Conservation (phyloP, 2,797 vertebrate species). For the Alfaro cultratus region DNA sequence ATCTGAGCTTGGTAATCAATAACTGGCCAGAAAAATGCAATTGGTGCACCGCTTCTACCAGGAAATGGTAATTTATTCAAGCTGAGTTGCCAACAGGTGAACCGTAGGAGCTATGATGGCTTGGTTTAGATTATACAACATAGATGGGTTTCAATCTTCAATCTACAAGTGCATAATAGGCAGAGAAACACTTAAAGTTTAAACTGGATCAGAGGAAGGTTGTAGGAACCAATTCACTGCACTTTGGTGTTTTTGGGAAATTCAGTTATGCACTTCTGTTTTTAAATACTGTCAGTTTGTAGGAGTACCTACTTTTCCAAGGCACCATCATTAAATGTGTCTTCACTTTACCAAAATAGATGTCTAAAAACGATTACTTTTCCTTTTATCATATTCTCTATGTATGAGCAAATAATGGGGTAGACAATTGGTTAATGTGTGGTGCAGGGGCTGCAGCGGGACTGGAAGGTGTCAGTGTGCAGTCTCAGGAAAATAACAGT, state of each 20-base stretch:
- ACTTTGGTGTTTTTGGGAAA: neutral
- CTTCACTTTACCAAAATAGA: neutral
- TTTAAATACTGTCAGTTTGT: neutral
- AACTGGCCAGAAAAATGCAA: too few relatives aligned
- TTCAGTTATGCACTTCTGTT: neutral
- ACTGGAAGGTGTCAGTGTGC: conserved; percentile 20
- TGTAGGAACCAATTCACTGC: neutral
- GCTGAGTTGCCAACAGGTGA: neutral
- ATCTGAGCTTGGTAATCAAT: too few relatives aligned
- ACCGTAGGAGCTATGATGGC: neutral
- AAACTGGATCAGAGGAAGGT: neutral
- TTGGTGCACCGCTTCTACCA: neutral
- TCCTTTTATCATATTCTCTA: neutral
- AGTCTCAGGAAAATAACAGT: conserved; percentile 22
- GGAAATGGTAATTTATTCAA: neutral
- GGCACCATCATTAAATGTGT: neutral
- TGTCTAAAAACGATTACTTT: neutral
- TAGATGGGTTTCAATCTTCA: neutral
- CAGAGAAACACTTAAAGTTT: neutral
- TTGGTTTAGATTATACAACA: neutral
- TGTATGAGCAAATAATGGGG: neutral
- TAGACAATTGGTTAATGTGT: neutral
- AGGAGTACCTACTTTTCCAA: neutral
- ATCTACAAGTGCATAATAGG: neutral
- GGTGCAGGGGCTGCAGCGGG: neutral